Evolutionary conservation across 2,888 invertebrate species (phyloP).

Genomic region (Tinea pellionella): DNA sequence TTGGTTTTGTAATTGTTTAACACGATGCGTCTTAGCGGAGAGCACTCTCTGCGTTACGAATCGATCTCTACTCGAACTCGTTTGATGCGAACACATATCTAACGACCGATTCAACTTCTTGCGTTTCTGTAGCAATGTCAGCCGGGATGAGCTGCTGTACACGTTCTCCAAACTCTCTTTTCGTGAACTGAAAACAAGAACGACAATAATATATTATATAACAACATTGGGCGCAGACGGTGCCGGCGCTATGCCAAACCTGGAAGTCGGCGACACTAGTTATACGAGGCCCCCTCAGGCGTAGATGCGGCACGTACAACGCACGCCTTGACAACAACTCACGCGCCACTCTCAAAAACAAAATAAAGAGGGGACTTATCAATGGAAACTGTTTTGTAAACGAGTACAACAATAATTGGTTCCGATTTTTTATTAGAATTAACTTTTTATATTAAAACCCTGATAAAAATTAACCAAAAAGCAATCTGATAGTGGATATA

Average conservation of each 20-base stretch:
- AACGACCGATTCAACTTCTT: slow-evolving; percentile 41
- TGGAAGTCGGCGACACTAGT: too few species aligned
- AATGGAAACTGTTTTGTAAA: too few species aligned
- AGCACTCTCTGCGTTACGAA: slow-evolving; percentile 73
- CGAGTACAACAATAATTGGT: not conserved
- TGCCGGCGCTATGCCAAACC: too few species aligned
- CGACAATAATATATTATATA: too few species aligned
- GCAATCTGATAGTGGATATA: too few species aligned
- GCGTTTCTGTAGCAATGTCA: slow-evolving; percentile 42
- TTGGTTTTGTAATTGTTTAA: slow-evolving; percentile 84
- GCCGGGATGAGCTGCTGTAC: slow-evolving; percentile 60
- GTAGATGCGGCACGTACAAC: too few species aligned
- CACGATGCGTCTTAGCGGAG: slow-evolving; percentile 80
- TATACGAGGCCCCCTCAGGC: too few species aligned
- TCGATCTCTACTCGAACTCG: slow-evolving; percentile 31
- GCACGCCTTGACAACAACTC: too few species aligned
- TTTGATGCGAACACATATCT: slow-evolving; percentile 35
- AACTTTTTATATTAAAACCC: not conserved
- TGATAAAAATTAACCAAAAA: not conserved
- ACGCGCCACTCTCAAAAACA: too few species aligned
- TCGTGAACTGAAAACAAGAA: slow-evolving; percentile 27
- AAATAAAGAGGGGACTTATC: too few species aligned
- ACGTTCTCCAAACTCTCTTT: slow-evolving; percentile 56
- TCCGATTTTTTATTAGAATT: too few species aligned
- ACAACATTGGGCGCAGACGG: too few species aligned